Base-by-base conservation (phyloP, 2,113 vertebrate species). In the Chloebia gouldiae region DNA sequence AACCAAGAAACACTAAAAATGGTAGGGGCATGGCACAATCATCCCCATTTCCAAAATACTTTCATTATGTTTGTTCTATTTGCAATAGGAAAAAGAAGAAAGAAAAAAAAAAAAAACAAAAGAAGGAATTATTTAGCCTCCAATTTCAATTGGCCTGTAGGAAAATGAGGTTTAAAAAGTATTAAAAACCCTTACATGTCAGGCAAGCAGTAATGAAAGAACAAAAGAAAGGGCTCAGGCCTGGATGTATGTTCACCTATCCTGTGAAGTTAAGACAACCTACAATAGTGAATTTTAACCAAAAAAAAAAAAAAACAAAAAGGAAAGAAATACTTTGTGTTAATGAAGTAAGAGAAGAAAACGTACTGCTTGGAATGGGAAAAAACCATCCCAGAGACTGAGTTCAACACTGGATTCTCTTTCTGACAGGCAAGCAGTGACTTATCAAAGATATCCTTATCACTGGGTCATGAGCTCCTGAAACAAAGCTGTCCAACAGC, bases 401-500 rank as follows among this genome's bases (percentile, higher is more conserved):
- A 65, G 15, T 23, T 44, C 16, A 39, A 19, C 9, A 35, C 23
- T 14, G 13, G 33, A 39, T 42, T 72, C 17, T 40, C 64, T 15
- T 64, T 22, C 68, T 73, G 15, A 24, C 30, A 57, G 4, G 10
- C 7, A 40, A 56, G 5, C 31, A 20, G 28, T 45, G 35, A 76
- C 15, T 40, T 44, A 19, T 1, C 17, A 72, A 45, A 45, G 17
- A 30, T 6, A 79, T 2, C n/a, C 33, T 64, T 3, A 28, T 3
- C 28, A 20, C 0, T 22, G 53, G 24, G 19, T 21, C 64, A 33
- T 0, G 5, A 57, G 20, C 13, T 45, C 15, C n/a, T 28, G 10
- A 3, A 37, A 13, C 42, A 27, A 22, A 51, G 6, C 2, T 64
- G 17, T 50, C 23, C n/a, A 28, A 20, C 0, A 80, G 22, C 15